phyloP scores from a whole-genome alignment of 2,113 vertebrate genomes.

The Indri indri region DNA sequence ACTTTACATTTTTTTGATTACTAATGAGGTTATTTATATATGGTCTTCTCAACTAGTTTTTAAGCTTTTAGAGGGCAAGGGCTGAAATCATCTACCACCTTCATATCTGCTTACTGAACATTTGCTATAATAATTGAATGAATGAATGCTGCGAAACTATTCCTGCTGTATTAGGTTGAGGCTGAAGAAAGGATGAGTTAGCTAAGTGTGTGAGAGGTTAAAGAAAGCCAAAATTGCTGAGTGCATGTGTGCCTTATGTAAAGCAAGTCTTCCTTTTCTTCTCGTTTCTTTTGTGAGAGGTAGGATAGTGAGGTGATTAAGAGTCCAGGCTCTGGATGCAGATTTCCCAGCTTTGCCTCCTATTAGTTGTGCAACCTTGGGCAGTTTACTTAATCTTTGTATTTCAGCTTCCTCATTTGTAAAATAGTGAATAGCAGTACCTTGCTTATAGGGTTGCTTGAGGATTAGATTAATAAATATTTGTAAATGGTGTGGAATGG shows the following conservation, averaged over 20 bases:
- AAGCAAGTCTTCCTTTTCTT: not conserved
- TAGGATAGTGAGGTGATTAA: not conserved
- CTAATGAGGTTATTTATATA: not conserved
- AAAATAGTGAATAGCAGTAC: not conserved
- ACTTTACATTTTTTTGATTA: not conserved
- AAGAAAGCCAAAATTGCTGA: not conserved
- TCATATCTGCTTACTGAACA: not conserved
- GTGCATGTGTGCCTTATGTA: not conserved
- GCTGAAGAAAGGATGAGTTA: not conserved
- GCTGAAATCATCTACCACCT: not conserved
- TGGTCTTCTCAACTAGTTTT: constrained; percentile 5
- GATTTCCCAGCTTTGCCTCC: not conserved
- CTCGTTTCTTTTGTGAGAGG: not conserved
- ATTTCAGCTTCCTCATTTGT: not conserved
- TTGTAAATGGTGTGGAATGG: not conserved
- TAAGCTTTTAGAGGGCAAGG: not conserved
- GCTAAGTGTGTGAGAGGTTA: not conserved
- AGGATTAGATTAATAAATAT: not conserved
- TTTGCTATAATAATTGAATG: not conserved
- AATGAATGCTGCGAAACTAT: not conserved
- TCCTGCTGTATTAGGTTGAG: not conserved
- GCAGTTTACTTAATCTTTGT: constrained; percentile 1
- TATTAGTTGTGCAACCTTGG: not conserved
- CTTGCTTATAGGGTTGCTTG: not conserved
- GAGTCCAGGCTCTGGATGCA: not conserved